Base-by-base conservation (phyloP, 2,888 invertebrate species). In the Noctua janthe region DNA sequence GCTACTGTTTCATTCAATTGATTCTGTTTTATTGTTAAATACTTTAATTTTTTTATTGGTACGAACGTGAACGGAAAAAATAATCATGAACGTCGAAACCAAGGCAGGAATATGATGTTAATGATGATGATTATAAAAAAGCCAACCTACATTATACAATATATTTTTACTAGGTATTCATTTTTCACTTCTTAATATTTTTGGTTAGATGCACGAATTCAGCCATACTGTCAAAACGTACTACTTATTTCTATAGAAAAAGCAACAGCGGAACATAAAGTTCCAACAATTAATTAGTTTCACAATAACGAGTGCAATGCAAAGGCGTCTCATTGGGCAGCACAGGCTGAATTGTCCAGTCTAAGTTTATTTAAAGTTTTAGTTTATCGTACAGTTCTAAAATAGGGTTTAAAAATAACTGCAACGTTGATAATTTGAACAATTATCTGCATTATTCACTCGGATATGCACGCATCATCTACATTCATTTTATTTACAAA, bases 211-310 rank as follows among this genome's bases (percentile, higher is more conserved):
- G 17, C 20, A 20, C 39, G 5, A 66, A 35, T 20, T 39, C 7
- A 77, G 8, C 11, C 35, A 20, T 56, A 20, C n/a, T 54, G 6
- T n/a, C 17, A 11, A 2, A 23, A 49, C 23, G 20, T 23, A 54
- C 4, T 20, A 35, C 15, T n/a, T 20, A 49, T 67, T 80, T 35
- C 10, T 54, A n/a, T 59, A 51, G n/a, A 11, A 17, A 35, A 20
- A 67, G 7, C 15, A 72, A 54, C 20, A 15, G 15, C 15, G 8
- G 17, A 67, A 67, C 49, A 6, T 35, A 39, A 81, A 76, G 56
- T 83, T 86, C 35, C 47, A 64, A 73, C 59, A 20, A 71, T 54
- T 4, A 73, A 85, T 81, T 71, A 54, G 70, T 62, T 85, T 76
- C 47, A 74, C 59, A 71, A 76, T 76, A 29, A 62, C 39, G 15